Base-by-base conservation (phyloP, 2,888 invertebrate genomes). In the Tetheella fluctuosa region DNA sequence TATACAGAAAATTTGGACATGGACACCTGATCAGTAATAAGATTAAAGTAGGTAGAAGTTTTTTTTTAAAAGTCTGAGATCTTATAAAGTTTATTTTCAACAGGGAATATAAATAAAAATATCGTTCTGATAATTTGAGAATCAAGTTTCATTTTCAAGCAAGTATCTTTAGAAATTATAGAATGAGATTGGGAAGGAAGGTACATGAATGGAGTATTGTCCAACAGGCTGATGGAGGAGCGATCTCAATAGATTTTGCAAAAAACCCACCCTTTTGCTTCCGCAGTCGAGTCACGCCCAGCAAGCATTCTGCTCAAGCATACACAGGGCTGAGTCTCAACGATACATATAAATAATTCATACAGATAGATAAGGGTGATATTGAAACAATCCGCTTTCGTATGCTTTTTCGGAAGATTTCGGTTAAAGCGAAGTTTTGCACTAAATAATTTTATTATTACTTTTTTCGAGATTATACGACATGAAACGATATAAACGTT, bases 261-360 rank as follows among this genome's bases (percentile, higher is more conserved):
- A 64, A 63, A 64, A 68, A 67, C 54, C 42, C 57, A 58, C 53
- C 59, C 68, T 62, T 69, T 73, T 61, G 66, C 58, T 63, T 69
- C 69, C 30, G 61, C 62, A 84, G 77, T 83, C 82, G 66, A 83
- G 84, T 85, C 84, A 85, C 85, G 84, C 83, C 79, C 74, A 67
- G 62, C 59, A 66, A 74, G 75, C 69, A 73, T 75, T 79, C 79
- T 69, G 73, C 71, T 73, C 65, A 62, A 79, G 73, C 72, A 74
- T 74, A 70, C 60, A 48, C 60, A 62, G 64, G 60, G 57, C 65
- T 67, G 61, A 63, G 64, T 66, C 67, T 68, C 65, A 65, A 58
- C 80, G 77, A 80, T 84, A 85, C 81, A 80, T 76, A 87, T 87
- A 88, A 88, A 88, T 88, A 87, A 88, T 88, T 88, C 86, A 88